Evolutionary conservation across 1,140 invertebrate species (phyloP).

Genomic region (Heliconius nattereri): DNA sequence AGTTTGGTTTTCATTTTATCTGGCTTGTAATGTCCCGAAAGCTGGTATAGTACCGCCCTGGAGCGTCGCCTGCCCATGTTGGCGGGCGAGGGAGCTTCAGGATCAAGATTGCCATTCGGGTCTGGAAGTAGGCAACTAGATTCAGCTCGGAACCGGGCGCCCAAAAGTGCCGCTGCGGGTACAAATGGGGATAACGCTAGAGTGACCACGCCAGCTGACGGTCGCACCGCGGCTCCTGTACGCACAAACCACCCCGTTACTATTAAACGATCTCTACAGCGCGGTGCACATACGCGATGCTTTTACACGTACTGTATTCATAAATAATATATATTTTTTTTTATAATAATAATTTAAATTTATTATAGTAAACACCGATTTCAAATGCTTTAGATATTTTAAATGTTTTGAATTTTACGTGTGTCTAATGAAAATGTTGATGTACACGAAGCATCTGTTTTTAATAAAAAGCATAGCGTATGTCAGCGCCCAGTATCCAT

Average conservation of each 20-base stretch:
- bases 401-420: neutral
- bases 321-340: neutral
- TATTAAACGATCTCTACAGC: conserved; percentile 37
- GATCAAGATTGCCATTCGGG: conserved; percentile 90
- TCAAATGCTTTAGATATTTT: neutral
- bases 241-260: conserved; percentile 78
- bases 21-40: conserved; percentile 97
- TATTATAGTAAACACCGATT: conserved; percentile 31
- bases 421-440: conserved; percentile 5
- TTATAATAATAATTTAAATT: neutral
- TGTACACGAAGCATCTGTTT: conserved; percentile 24
- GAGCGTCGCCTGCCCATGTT: conserved; percentile 94
- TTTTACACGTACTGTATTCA: conserved; percentile 2
- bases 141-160: conserved; percentile 85
- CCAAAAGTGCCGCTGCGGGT: conserved; percentile 86
- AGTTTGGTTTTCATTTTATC: conserved; percentile 96
- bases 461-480: conserved; percentile 41
- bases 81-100: conserved; percentile 92
- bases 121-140: conserved; percentile 88
- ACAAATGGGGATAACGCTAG: conserved; percentile 84
- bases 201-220: conserved; percentile 81
- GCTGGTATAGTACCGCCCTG: conserved; percentile 96
- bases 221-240: conserved; percentile 81
- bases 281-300: conserved; percentile 39
- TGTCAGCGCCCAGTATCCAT: conserved; percentile 34